Base-by-base conservation (phyloP, 2,113 vertebrate species). In the Eonycteris spelaea region DNA sequence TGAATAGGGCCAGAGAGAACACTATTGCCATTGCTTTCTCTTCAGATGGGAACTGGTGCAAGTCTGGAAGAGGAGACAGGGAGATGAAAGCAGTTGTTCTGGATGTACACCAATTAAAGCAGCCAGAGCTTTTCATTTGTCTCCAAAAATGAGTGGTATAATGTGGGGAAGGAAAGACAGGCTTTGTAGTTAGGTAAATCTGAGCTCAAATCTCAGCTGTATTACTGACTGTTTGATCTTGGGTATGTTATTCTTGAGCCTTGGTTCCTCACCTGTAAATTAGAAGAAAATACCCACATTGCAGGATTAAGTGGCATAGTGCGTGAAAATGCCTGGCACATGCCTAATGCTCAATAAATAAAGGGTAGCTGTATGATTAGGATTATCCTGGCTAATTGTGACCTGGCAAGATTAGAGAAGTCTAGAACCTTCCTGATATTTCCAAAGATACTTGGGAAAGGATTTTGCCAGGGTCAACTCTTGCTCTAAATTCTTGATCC, bases 211-310 rank as follows among this genome's bases (percentile, higher is more conserved):
- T 96, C 35, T 59, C 77, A 82, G 51, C 22, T 91, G 19, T 87
- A 3, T 67, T 61, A 43, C 43, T 90, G 38, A 88, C 35, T 91
- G 65, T 38, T 83, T 74, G 11, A 77, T 91, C 45, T 79, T 85
- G 40, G 33, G 15, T n/a, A 57, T 63, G 16, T 75, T 93, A 88
- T 77, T 22, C n/a, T 90, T 73, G 71, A 79, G n/a, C 45, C 30
- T 94, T 33, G 74, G 2, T 90, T 95, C 71, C 24, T 93, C 51
- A 77, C 51, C 67, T 86, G 30, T 82, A 75, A 87, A 70, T 55
- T 95, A 74, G 67, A 19, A 92, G 79, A 91, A 93, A 87, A 89
- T 91, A 40, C 24, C 74, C 78, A 26, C 30, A 79, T 86, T 67
- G 7, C 48, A 90, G 33, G 53, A 70, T 61, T 97, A 86, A 97